These are phyloP conservation scores for Calvadosia cruxmelitensis DNA, from an alignment of 30 jellyfish, hydroid and myxozoan species.

Conservation along the genomic window DNA sequence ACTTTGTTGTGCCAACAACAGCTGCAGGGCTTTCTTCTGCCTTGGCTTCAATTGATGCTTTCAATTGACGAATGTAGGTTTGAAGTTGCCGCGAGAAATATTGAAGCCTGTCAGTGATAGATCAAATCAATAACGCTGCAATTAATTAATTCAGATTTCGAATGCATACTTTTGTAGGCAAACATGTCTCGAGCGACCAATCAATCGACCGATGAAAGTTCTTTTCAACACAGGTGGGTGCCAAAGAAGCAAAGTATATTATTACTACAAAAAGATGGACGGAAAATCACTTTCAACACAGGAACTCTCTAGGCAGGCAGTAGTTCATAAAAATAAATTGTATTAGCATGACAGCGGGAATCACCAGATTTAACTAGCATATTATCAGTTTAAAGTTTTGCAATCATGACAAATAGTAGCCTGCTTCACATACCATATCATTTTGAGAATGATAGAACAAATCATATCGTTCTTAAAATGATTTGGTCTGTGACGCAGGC, in stretches of 20 bases:
- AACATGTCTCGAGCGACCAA: neutral
- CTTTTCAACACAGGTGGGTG: neutral
- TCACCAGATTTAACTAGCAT: too few relatives aligned
- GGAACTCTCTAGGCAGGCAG: too few relatives aligned
- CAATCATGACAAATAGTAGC: too few relatives aligned
- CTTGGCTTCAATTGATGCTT: constrained; percentile 61
- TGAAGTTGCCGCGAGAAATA: constrained; percentile 83
- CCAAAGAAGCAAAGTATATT: neutral
- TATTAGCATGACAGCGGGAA: too few relatives aligned
- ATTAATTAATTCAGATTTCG: neutral
- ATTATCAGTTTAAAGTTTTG: too few relatives aligned
- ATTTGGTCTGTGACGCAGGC: too few relatives aligned
- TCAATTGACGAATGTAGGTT: constrained; percentile 64
- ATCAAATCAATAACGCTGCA: neutral
- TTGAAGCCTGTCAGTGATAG: constrained; percentile 30
- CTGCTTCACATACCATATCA: too few relatives aligned
- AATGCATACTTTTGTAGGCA: neutral
- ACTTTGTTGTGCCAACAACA: neutral
- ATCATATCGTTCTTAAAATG: too few relatives aligned
- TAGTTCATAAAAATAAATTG: too few relatives aligned
- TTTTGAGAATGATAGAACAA: too few relatives aligned
- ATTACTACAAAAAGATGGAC: constrained; percentile 3
- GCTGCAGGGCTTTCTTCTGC: constrained; percentile 29
- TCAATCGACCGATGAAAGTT: too few relatives aligned
- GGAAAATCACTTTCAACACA: constrained; percentile 61